phyloP scores from a whole-genome alignment of 2,888 invertebrate species.

The Drosophila formosana region DNA sequence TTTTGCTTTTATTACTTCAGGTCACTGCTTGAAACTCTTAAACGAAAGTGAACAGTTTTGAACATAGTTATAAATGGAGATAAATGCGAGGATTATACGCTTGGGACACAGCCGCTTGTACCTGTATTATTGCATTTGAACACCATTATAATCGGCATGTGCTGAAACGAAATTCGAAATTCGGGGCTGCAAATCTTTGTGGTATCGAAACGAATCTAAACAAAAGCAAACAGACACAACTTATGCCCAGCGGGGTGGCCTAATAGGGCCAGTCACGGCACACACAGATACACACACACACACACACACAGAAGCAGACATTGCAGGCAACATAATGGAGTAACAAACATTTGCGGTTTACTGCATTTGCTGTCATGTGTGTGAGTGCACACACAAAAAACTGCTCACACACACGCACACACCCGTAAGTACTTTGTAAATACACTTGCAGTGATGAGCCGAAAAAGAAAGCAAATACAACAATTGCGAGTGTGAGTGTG shows the following conservation, averaged over 20 bases:
- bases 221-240: constrained; percentile 22
- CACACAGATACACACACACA: constrained; percentile 17
- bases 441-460: constrained; percentile 58
- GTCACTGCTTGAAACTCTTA: too few species aligned
- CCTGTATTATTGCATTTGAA: too few species aligned
- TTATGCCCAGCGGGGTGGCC: constrained; percentile 25
- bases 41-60: too few species aligned
- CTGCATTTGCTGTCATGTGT: constrained; percentile 49
- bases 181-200: constrained; percentile 10
- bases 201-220: constrained; percentile 10
- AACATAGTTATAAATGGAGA: too few species aligned
- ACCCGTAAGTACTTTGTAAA: constrained; percentile 38
- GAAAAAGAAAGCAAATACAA: constrained; percentile 42
- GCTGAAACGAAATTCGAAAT: too few species aligned
- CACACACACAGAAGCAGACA: constrained; percentile 15
- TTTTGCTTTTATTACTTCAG: too few species aligned
- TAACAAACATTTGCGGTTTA: constrained; percentile 78
- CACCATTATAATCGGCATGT: too few species aligned
- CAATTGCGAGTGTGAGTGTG: constrained; percentile 20
- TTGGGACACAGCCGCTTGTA: too few species aligned
- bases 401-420: constrained; percentile 16
- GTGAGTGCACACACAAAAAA: constrained; percentile 17
- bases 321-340: constrained; percentile 64
- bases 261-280: constrained; percentile 35
- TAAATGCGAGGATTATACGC: too few species aligned